A percentile compares a stretch with the other conserved stretches of the same genome.
These are phyloP conservation scores for Meliscaeva auricollis DNA, from an alignment of 2,888 invertebrate genomes.

Conservation along the genomic window DNA sequence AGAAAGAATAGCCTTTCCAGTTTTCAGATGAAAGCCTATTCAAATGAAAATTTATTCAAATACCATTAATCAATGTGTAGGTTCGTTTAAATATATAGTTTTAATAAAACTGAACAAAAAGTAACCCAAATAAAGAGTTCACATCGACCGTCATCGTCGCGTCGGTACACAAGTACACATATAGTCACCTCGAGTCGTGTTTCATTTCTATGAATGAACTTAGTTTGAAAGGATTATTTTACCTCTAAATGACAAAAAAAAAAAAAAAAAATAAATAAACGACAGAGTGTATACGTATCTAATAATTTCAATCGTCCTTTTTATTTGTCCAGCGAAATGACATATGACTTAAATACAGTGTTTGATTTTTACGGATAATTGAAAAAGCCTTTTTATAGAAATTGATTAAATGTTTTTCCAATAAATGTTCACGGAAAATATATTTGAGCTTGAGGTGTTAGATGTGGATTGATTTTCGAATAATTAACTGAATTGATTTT, in stretches of 20 bases:
- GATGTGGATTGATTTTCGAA: neutral
- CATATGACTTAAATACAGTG: conserved; percentile 2
- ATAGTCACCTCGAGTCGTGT: neutral
- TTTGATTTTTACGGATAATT: conserved; percentile 19
- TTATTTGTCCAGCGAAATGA: neutral
- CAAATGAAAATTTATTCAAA: conserved; percentile 6
- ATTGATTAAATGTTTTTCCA: neutral
- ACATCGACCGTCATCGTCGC: too few relatives aligned
- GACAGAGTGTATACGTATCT: neutral
- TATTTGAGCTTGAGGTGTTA: neutral
- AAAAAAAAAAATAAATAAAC: neutral
- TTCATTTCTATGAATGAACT: conserved; percentile 9
- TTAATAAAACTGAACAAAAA: neutral
- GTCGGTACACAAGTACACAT: too few relatives aligned
- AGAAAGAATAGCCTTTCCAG: conserved; percentile 11
- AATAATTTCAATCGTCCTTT: conserved; percentile 19
- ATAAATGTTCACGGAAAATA: neutral
- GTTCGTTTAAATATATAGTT: neutral
- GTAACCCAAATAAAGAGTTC: neutral
- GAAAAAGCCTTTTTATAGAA: neutral
- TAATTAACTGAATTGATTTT: conserved; percentile 3
- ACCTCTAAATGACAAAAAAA: neutral
- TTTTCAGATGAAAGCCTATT: neutral
- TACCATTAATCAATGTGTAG: conserved; percentile 20
- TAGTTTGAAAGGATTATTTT: conserved; percentile 2